Evolutionary conservation across 2,888 invertebrate species (phyloP), one percentile per base, ranked within the genome.

Genomic region (Leucophenga montana): DNA sequence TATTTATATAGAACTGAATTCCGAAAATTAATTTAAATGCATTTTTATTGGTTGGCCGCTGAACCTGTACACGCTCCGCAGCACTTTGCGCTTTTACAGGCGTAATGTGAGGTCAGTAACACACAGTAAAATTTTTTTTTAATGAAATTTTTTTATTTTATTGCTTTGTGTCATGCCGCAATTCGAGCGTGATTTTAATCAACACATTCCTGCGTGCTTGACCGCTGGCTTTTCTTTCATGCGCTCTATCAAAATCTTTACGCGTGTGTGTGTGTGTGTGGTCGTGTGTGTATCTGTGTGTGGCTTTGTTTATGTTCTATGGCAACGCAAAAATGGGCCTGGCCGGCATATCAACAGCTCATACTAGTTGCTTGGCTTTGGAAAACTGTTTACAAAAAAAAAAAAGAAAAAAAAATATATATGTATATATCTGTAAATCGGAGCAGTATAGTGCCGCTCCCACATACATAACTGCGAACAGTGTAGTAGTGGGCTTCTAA

Each of bases 61-160:
- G 74, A 79, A 79, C 78, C 77, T 81, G 83, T 82, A 75, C 80
- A 77, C 80, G 80, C 39, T 39, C 11, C 39, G 39, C 9, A 39
- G 39, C 39, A 39, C 11, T 39, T 5, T 82, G 39, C 39, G 1
- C 11, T 39, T 39, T 82, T 79, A 39, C 75, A 75, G 75, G 77
- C 80, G 78, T 84, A 84, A 82, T 80, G 84, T 78, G 83, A 82
- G 82, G 82, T 82, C 82, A 82, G 82, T 82, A 82, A 82, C 82
- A 78, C 75, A 31, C 16, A 56, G 27, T 27, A 16, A 4, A 1
- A 8, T 56, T 6, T 6, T 56, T 22, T 31, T 61, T 39, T 16
- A 9, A 39, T n/a, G 6, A 61, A 1, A 39, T 11, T 61, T 57
- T n/a, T 27, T 31, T 22, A 31, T 14, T 18, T 39, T 39, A 39